Evolutionary conservation across 1,140 invertebrate species (phyloP), one percentile per base, ranked within the genome.

Genomic region (Zaprionus ornatus): DNA sequence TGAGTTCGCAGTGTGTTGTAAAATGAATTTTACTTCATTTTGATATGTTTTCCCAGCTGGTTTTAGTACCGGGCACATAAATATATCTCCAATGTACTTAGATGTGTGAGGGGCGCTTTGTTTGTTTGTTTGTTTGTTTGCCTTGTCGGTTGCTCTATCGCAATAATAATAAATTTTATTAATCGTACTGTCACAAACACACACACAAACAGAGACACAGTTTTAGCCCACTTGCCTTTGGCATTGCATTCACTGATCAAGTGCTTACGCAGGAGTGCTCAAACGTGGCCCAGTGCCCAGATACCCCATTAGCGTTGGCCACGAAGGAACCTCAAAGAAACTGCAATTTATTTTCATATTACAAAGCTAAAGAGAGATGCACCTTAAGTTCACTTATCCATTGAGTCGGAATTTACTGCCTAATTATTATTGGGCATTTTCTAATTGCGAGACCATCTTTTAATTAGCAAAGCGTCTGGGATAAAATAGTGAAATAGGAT

Each of bases 21-120:
- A 90, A 90, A 90, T 90, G 81, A 88, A 90, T 90, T 90, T 90
- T 85, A 90, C 85, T 90, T 90, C 85, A 90, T 90, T 90, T 90
- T 90, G 85, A 90, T 90, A 90, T 85, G 85, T 90, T 90, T 80
- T 85, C 81, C 84, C 84, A 59, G 71, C 72, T 90, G 81, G 74
- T 73, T 85, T 74, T 68, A 77, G 66, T 74, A 61, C 73, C 56
- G 21, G 35, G 27, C 77, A 88, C 79, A 87, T 80, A 88, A 77
- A 83, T 82, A 86, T 79, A 71, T 76, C 74, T 50, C 68, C 73
- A 23, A 55, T 63, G 70, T 67, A 71, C 21, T 80, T 87, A 50
- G 32, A 45, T 85, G 74, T 74, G 67, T 75, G 85, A 56, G 6
- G 35, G 35, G n/a, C 54, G 67, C 71, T 76, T 69, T 72, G 81